Evolutionary conservation across 1,140 invertebrate species (phyloP).

Genomic region (Branchinecta lindahli): DNA sequence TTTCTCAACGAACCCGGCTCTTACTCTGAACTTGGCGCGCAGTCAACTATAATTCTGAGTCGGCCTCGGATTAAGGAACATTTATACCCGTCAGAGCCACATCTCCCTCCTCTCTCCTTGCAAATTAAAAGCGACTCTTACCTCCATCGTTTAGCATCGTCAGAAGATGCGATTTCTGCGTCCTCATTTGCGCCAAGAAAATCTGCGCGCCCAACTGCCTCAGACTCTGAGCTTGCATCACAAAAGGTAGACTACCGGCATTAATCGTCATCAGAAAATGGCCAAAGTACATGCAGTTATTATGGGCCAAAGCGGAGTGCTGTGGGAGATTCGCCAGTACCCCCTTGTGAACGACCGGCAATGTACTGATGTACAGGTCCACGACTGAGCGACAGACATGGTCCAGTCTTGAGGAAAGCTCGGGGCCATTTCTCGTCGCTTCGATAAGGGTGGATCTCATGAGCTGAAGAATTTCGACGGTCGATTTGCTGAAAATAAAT

Average conservation of each 20-base stretch:
- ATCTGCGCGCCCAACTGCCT: conserved; percentile 46
- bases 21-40: no score
- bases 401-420: neutral
- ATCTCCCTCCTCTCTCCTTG: no score
- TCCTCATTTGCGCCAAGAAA: conserved; percentile 51
- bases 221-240: conserved; percentile 45
- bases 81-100: no score
- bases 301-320: conserved; percentile 58
- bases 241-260: conserved; percentile 33
- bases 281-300: conserved; percentile 76
- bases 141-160: conserved; percentile 54
- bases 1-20: no score
- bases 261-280: conserved; percentile 49
- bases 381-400: neutral
- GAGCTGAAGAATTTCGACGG: neutral
- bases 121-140: conserved; percentile 29
- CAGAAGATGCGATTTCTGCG: conserved; percentile 51
- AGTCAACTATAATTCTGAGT: no score
- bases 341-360: neutral
- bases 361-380: neutral
- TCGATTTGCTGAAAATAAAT: neutral
- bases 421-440: neutral
- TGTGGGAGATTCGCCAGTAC: neutral
- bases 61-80: no score
- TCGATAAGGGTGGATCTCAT: neutral